Base-by-base conservation (phyloP, 2,797 vertebrate species). In the Salmo trutta region DNA sequence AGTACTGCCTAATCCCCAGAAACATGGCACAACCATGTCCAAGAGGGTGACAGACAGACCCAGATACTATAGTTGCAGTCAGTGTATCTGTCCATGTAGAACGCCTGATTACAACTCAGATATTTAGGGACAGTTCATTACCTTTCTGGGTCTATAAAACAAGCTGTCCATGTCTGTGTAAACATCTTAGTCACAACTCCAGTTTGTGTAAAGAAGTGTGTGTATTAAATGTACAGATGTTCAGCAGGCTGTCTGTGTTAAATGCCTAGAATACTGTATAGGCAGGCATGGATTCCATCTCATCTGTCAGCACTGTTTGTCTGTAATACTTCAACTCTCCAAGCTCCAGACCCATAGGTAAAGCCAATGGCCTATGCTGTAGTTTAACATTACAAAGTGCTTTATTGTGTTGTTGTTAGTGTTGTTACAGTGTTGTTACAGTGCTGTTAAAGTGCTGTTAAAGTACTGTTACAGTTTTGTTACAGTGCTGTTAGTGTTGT, bases 1-100 rank as follows among this genome's bases (percentile, higher is more conserved):
- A 21, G 71, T 70, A 83, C 79, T 81, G 78, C 86, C 81, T 79
- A 80, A 87, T 85, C 76, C 74, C 36, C 17, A 7, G 0, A 27
- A 53, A 77, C 75, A 81, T 36, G 64, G 53, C 75, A 69, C 3
- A 24, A 77, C 41, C 19, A 33, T 47, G 75, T 79, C 29, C 41
- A 47, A 72, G 53, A 15, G 33, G 73, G 62, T 73, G 78, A 72
- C 47, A 15, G 59, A 74, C 16, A 69, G 67, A 70, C 67, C 15
- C 31, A 17, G 17, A 33, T 19, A 31, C 19, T 76, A 51, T 10
- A 27, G 54, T 56, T 56, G 5, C 29, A 52, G 56, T 27, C 41
- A 47, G 41, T 47, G 41, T 14, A 17, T 75, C 21, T 66, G 29
- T 19, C 8, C 68, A 10, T n/a, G 68, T 6, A 10, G 68, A 70